phyloP scores from a whole-genome alignment of 2,888 invertebrate species.

The Euplagia quadripunctaria region DNA sequence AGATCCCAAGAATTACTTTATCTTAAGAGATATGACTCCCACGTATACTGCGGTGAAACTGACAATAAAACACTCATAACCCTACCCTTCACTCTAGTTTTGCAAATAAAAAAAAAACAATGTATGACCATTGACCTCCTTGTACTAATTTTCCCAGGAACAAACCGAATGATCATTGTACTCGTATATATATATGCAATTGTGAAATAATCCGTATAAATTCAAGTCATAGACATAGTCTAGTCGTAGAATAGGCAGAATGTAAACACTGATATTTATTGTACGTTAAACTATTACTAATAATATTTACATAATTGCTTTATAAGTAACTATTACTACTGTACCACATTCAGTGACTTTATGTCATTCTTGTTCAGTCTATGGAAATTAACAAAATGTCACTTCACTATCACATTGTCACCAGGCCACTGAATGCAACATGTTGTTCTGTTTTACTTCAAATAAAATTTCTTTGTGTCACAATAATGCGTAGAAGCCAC shows the following conservation, averaged over 20 bases:
- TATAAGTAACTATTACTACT: too few relatives aligned
- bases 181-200: neutral
- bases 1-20: constrained; percentile 58
- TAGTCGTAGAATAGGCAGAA: neutral
- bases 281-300: too few relatives aligned
- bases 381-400: too few relatives aligned
- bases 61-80: constrained; percentile 58
- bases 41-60: constrained; percentile 54
- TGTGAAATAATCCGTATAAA: neutral
- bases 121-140: neutral
- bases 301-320: too few relatives aligned
- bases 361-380: too few relatives aligned
- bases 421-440: too few relatives aligned
- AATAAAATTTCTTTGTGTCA: too few relatives aligned
- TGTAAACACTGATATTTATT: too few relatives aligned
- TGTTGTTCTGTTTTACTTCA: too few relatives aligned
- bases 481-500: too few relatives aligned
- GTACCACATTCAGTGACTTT: too few relatives aligned
- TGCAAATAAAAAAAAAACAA: constrained; percentile 2
- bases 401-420: too few relatives aligned
- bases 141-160: neutral
- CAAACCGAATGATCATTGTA: neutral
- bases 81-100: neutral
- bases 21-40: constrained; percentile 59
- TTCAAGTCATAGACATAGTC: neutral